These are phyloP conservation scores for Danionella dracula DNA, from an alignment of 2,797 vertebrate genomes.

Conservation along the genomic window DNA sequence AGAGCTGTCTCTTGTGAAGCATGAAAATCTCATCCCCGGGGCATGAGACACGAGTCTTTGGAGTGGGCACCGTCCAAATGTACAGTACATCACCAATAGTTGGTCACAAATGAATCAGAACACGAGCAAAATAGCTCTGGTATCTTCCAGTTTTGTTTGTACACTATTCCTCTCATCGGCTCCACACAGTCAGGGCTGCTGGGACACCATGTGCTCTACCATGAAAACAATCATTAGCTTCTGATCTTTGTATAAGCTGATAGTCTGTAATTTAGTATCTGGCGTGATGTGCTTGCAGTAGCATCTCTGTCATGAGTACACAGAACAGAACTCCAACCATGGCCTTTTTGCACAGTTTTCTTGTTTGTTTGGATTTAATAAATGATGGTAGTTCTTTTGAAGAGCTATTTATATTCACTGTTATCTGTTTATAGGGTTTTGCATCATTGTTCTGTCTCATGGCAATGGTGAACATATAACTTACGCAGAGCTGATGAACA, in stretches of 20 bases:
- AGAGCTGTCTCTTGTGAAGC: slow-evolving; percentile 56
- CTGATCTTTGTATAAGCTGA: slow-evolving; percentile 16
- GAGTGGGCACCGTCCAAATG: slow-evolving; percentile 8
- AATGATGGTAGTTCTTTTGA: slow-evolving; percentile 28
- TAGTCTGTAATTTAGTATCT: slow-evolving; percentile 22
- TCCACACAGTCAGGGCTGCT: slow-evolving; percentile 26
- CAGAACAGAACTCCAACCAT: background rate
- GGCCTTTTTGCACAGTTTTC: slow-evolving; percentile 4
- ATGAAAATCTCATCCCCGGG: slow-evolving; percentile 59
- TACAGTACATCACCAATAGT: too few species aligned
- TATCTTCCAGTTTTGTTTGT: slow-evolving; percentile 32
- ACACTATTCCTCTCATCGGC: slow-evolving; percentile 39
- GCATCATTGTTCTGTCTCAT: slow-evolving; percentile 31
- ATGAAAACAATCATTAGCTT: slow-evolving; percentile 26
- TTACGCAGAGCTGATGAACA: background rate
- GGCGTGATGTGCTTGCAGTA: slow-evolving; percentile 3
- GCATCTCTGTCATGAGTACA: slow-evolving; percentile 5
- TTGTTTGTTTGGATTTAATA: slow-evolving; percentile 25
- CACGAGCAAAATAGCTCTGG: background rate
- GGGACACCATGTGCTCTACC: slow-evolving; percentile 28
- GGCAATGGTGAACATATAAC: slow-evolving; percentile 24
- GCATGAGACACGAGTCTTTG: slow-evolving; percentile 45
- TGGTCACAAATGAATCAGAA: too few species aligned
- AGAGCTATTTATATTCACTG: slow-evolving; percentile 32
- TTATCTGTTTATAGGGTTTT: slow-evolving; percentile 31